phyloP scores from a whole-genome alignment of 2,888 invertebrate species.

The Epistrophella euchroma region DNA sequence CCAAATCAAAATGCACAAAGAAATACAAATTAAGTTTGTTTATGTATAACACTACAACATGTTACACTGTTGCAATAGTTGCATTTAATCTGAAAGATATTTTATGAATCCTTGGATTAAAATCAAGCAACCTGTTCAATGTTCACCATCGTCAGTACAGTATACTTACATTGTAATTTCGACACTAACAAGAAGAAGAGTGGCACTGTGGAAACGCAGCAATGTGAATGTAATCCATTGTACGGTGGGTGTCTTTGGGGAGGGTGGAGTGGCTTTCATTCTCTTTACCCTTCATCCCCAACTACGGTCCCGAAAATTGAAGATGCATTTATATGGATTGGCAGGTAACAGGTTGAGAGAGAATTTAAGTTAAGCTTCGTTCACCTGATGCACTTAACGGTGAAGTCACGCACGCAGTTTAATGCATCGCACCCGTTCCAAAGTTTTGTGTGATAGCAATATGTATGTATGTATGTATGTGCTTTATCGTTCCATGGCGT shows the following conservation, averaged over 20 bases:
- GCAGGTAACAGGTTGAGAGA: conserved; percentile 54
- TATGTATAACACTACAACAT: conserved; percentile 12
- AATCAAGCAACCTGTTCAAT: conserved; percentile 59
- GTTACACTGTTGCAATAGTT: conserved; percentile 44
- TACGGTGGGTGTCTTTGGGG: conserved; percentile 39
- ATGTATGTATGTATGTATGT: too few relatives aligned
- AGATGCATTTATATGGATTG: conserved; percentile 63
- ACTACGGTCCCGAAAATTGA: conserved; percentile 17
- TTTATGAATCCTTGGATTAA: conserved; percentile 62
- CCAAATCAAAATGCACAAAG: not conserved
- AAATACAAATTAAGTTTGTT: not conserved
- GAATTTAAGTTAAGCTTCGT: conserved; percentile 16
- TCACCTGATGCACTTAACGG: conserved; percentile 46
- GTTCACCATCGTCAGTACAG: not conserved
- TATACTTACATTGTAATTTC: conserved; percentile 41
- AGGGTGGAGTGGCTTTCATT: not conserved
- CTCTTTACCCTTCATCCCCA: not conserved
- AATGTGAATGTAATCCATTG: conserved; percentile 32
- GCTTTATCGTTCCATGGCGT: not conserved
- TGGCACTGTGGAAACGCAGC: conserved; percentile 30
- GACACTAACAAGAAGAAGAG: conserved; percentile 38
- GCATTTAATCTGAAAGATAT: conserved; percentile 58
- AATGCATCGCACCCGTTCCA: conserved; percentile 47
- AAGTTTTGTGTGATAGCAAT: conserved; percentile 11
- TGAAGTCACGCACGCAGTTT: conserved; percentile 70